Evolutionary conservation across 2,113 vertebrate genomes (phyloP).

Genomic region (Gadus chalcogrammus): DNA sequence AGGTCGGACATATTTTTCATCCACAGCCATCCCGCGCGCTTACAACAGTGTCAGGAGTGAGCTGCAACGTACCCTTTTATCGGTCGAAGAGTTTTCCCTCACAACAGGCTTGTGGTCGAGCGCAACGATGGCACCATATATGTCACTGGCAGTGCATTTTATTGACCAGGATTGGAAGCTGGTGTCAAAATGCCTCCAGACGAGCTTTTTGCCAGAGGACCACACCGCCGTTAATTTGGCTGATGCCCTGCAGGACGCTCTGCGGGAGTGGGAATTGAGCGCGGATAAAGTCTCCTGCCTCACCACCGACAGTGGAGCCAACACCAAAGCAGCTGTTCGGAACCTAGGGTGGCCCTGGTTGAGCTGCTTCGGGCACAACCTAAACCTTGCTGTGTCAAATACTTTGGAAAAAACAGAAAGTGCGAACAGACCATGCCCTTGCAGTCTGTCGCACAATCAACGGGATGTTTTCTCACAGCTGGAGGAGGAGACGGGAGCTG

Average conservation of each 20-base stretch:
- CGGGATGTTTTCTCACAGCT: too few relatives aligned
- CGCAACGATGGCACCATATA: neutral
- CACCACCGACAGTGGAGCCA: neutral
- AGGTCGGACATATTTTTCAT: neutral
- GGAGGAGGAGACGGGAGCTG: too few relatives aligned
- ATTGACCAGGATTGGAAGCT: neutral
- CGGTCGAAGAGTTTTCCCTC: neutral
- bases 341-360: too few relatives aligned
- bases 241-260: neutral
- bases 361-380: too few relatives aligned
- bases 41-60: neutral
- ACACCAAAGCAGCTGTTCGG: too few relatives aligned
- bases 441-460: too few relatives aligned
- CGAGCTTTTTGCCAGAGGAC: constrained; percentile 1
- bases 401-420: too few relatives aligned
- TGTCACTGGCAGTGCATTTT: constrained; percentile 1
- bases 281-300: neutral
- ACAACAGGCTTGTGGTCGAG: neutral
- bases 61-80: neutral
- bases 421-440: too few relatives aligned
- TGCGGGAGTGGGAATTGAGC: neutral
- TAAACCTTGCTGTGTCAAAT: too few relatives aligned
- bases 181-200: constrained; percentile 1
- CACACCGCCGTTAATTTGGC: neutral
- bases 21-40: neutral